phyloP scores from a whole-genome alignment of 1,140 invertebrate species.

The Platyscapa corneri region DNA sequence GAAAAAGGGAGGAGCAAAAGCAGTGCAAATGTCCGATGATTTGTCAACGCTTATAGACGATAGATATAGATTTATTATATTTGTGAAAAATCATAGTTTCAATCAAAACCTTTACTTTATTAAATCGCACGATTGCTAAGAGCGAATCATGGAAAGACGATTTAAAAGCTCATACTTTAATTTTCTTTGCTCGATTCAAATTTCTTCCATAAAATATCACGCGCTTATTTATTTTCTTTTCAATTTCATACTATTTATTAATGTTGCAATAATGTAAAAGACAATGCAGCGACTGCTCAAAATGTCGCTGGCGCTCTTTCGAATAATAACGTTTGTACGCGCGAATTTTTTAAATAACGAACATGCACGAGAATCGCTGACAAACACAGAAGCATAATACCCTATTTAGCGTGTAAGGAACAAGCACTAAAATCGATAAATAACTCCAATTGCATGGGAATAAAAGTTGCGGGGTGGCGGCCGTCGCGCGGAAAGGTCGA shows the following conservation, averaged over 20 bases:
- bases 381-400: background rate
- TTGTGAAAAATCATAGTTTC: background rate
- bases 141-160: too few species aligned
- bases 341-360: background rate
- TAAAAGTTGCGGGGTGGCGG: background rate
- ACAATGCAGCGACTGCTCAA: background rate
- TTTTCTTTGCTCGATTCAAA: too few species aligned
- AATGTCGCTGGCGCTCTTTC: background rate
- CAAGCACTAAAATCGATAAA: constrained; percentile 18
- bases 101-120: background rate
- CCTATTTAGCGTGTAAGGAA: constrained; percentile 9
- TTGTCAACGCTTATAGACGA: background rate
- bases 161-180: too few species aligned
- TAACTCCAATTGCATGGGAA: background rate
- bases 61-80: background rate
- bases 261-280: background rate
- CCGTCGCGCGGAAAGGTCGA: constrained; percentile 15
- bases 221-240: too few species aligned
- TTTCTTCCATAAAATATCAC: too few species aligned
- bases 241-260: too few species aligned
- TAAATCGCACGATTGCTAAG: background rate
- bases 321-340: too few species aligned
- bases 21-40: background rate
- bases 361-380: background rate
- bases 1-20: background rate